Evolutionary conservation across 2,113 vertebrate genomes (phyloP).

Genomic region (Solea solea): DNA sequence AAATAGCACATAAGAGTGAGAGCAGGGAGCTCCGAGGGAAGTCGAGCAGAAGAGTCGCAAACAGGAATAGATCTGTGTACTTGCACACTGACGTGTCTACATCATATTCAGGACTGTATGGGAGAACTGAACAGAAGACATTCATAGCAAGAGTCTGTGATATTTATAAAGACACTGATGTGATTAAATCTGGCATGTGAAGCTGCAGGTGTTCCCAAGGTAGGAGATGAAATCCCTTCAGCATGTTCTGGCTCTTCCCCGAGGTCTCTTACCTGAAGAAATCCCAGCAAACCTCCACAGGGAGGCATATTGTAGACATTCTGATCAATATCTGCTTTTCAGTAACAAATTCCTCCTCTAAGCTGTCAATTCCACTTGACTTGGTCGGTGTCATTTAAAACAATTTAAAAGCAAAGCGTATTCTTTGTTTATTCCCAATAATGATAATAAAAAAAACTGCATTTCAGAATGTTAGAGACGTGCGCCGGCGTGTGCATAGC

Average conservation of each 20-base stretch:
- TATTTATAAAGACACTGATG: constrained; percentile 23
- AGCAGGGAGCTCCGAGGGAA: constrained; percentile 10
- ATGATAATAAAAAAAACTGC: not conserved
- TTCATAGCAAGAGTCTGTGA: not conserved
- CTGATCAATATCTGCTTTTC: constrained; percentile 36
- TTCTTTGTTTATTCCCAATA: not conserved
- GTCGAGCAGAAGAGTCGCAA: constrained; percentile 11
- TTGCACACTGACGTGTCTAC: not conserved
- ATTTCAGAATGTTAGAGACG: constrained; percentile 1
- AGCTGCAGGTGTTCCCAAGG: constrained; percentile 7
- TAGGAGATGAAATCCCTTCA: constrained; percentile 9
- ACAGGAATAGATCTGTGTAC: constrained; percentile 3
- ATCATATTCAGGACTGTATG: not conserved
- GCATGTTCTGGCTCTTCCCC: not conserved
- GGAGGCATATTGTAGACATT: not conserved
- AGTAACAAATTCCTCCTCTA: not conserved
- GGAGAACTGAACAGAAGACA: constrained; percentile 15
- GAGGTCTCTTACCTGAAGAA: constrained; percentile 8
- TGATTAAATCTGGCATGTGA: constrained; percentile 29
- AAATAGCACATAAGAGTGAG: not conserved
- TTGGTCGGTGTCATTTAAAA: not conserved
- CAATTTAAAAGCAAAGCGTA: not conserved
- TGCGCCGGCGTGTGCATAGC: not conserved
- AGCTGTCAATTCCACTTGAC: not conserved
- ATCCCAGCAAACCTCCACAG: constrained; percentile 3